Evolutionary conservation across 2,888 invertebrate species (phyloP).

Genomic region (Elysia crispata): DNA sequence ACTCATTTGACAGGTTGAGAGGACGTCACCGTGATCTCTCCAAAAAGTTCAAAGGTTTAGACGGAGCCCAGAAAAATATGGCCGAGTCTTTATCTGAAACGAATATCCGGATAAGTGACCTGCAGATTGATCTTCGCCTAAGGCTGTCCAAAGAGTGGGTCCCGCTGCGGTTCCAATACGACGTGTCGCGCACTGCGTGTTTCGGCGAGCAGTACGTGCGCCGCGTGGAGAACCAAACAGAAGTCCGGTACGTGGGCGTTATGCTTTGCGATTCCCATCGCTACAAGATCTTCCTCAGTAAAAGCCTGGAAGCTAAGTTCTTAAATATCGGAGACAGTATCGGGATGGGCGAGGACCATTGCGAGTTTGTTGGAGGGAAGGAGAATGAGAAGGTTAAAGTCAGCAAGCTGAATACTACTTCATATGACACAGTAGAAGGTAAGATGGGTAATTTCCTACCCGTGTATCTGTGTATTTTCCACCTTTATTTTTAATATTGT

Average conservation of each 20-base stretch:
- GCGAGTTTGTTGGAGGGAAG: conserved; percentile 68
- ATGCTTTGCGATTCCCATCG: conserved; percentile 61
- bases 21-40: conserved; percentile 45
- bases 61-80: conserved; percentile 33
- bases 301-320: conserved; percentile 61
- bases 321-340: conserved; percentile 65
- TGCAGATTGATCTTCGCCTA: conserved; percentile 54
- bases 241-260: conserved; percentile 66
- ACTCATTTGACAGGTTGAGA: conserved; percentile 45
- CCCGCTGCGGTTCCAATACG: conserved; percentile 60
- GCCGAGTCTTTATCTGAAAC: conserved; percentile 31
- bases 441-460: background rate
- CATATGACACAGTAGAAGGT: conserved; percentile 51
- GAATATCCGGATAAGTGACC: conserved; percentile 42
- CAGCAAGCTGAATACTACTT: conserved; percentile 45
- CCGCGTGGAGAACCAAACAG: conserved; percentile 53
- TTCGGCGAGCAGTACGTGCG: conserved; percentile 62
- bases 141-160: conserved; percentile 60
- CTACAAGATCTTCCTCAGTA: conserved; percentile 69
- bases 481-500: background rate
- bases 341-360: conserved; percentile 70
- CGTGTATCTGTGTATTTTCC: background rate
- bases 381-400: conserved; percentile 48
- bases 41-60: conserved; percentile 18
- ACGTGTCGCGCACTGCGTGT: conserved; percentile 58